A percentile compares a stretch with the other conserved stretches of the same genome.
phyloP scores from a whole-genome alignment of 2,888 invertebrate species.

The Himalopsyche kuldschensis region DNA sequence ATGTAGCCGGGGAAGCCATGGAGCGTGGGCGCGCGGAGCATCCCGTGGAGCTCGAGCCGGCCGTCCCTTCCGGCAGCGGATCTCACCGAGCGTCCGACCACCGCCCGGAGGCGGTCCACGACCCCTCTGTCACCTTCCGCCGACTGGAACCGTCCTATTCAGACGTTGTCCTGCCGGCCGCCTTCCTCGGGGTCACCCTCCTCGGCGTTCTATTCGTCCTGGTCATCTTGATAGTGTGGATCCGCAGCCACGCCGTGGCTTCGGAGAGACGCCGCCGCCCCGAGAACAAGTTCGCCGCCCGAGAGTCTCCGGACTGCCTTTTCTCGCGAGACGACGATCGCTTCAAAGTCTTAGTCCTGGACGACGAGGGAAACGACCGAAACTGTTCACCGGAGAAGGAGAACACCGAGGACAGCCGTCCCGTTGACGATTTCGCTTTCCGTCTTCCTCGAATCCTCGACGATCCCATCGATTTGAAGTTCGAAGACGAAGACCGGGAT shows the following conservation, averaged over 20 bases:
- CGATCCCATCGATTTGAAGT: conserved; percentile 29
- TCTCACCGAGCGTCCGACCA: conserved; percentile 3
- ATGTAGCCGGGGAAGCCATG: conserved; percentile 34
- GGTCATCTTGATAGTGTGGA: conserved; percentile 39
- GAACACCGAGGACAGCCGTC: background rate
- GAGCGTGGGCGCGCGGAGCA: conserved; percentile 27
- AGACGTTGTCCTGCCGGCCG: conserved; percentile 37
- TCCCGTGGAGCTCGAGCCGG: conserved; percentile 17
- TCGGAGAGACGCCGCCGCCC: background rate
- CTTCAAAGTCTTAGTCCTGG: conserved; percentile 16
- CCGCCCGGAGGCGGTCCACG: background rate
- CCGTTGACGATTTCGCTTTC: conserved; percentile 31
- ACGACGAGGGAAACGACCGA: background rate
- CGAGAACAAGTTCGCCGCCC: conserved; percentile 7
- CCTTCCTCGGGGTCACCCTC: conserved; percentile 39
- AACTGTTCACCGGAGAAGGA: conserved; percentile 5
- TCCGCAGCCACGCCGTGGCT: conserved; percentile 30
- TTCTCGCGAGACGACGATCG: conserved; percentile 15
- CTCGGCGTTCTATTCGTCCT: conserved; percentile 38
- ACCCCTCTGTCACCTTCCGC: conserved; percentile 19
- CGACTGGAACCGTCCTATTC: conserved; percentile 17
- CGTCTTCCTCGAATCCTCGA: conserved; percentile 25
- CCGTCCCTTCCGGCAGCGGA: conserved; percentile 8
- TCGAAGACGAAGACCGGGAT: conserved; percentile 24
- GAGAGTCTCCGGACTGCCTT: background rate